These are phyloP conservation scores for Pitta sordida DNA, from an alignment of 2,113 vertebrate genomes.

Conservation along the genomic window DNA sequence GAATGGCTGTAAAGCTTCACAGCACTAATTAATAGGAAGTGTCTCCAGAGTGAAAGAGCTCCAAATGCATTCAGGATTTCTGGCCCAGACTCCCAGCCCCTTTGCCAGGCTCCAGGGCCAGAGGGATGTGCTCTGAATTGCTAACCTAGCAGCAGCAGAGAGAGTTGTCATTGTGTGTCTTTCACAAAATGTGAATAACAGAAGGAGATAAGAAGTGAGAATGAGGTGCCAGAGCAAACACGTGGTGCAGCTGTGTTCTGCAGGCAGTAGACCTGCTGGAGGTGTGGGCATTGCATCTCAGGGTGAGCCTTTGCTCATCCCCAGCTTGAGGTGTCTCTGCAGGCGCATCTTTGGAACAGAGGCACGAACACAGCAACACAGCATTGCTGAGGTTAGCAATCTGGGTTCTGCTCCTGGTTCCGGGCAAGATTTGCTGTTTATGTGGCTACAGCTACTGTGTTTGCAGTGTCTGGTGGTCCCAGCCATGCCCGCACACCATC, in stretches of 20 bases:
- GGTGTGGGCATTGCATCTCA: rapidly evolving
- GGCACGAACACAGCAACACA: rapidly evolving
- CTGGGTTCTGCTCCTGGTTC: not conserved
- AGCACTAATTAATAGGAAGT: not conserved
- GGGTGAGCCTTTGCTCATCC: rapidly evolving
- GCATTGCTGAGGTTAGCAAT: rapidly evolving
- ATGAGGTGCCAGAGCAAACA: not conserved
- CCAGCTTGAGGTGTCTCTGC: not conserved
- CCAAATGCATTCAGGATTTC: not conserved
- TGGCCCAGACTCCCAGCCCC: not conserved
- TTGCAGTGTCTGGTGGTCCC: not conserved
- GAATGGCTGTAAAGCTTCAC: not conserved
- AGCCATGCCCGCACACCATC: rapidly evolving
- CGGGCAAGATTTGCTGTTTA: not conserved
- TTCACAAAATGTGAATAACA: not conserved
- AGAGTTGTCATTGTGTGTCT: not conserved
- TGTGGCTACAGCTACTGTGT: not conserved
- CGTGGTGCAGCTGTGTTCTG: not conserved
- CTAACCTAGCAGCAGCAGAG: not conserved
- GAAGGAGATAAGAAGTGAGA: not conserved
- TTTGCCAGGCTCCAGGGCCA: not conserved
- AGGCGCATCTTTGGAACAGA: rapidly evolving
- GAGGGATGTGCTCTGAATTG: not conserved
- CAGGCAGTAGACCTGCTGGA: not conserved
- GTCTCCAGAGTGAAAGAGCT: not conserved